Conservation (phyloP, 2,888 invertebrate genomes). For the Drosophila rubida region DNA sequence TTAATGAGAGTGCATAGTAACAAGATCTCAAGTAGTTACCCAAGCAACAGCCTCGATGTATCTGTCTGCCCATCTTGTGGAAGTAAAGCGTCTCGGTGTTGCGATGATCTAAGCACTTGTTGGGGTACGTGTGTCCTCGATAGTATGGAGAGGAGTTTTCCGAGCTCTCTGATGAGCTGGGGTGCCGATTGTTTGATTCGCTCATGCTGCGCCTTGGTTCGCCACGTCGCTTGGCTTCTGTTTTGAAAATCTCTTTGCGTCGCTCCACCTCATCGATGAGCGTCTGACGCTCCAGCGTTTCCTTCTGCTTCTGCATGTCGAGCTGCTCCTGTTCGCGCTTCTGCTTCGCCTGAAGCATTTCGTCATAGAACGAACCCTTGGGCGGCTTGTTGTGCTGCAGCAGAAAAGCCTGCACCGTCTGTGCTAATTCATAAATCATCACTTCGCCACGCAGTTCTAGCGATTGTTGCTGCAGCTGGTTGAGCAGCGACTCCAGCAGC, state of each 20-base stretch:
- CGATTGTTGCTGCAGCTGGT: slow-evolving; percentile 87
- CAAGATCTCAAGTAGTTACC: slow-evolving; percentile 71
- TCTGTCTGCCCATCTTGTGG: slow-evolving; percentile 87
- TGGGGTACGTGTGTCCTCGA: slow-evolving; percentile 80
- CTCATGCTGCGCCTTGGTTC: slow-evolving; percentile 86
- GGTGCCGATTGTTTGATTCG: slow-evolving; percentile 85
- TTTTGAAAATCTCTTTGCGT: slow-evolving; percentile 91
- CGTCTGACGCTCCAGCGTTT: slow-evolving; percentile 89
- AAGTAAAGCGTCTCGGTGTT: slow-evolving; percentile 87
- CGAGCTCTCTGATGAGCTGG: slow-evolving; percentile 87
- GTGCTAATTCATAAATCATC: slow-evolving; percentile 94
- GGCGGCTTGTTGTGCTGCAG: slow-evolving; percentile 92
- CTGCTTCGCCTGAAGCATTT: slow-evolving; percentile 92
- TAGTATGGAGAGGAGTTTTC: slow-evolving; percentile 85
- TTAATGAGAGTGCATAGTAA: no score
- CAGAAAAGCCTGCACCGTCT: slow-evolving; percentile 92
- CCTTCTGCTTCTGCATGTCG: slow-evolving; percentile 88
- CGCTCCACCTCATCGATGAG: slow-evolving; percentile 91
- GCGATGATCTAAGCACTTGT: slow-evolving; percentile 86
- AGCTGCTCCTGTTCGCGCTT: slow-evolving; percentile 88
- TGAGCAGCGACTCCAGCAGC: slow-evolving; percentile 87
- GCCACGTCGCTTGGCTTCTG: slow-evolving; percentile 87
- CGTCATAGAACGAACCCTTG: slow-evolving; percentile 94
- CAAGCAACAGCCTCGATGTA: slow-evolving; percentile 91
- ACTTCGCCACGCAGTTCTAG: slow-evolving; percentile 89